Conservation (phyloP, 2,888 invertebrate genomes). For the Emmelina monodactyla region DNA sequence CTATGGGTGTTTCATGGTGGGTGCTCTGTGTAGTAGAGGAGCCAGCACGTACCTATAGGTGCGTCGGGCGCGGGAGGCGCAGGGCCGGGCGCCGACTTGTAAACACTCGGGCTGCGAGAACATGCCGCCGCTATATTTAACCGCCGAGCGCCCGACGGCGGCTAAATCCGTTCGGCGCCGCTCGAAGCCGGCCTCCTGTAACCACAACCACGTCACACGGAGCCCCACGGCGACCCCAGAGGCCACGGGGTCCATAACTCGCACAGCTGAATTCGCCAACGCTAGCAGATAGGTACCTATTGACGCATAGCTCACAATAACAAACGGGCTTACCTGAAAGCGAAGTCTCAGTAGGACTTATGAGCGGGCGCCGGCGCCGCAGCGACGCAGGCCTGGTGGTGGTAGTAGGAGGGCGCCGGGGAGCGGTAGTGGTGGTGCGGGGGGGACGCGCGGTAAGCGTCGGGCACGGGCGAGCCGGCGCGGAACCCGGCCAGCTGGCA, state of each 20-base stretch:
- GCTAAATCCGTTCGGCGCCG: conserved; percentile 61
- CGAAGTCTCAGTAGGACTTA: conserved; percentile 56
- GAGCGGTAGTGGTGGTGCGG: conserved; percentile 58
- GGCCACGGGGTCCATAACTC: conserved; percentile 32
- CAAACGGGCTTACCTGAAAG: conserved; percentile 38
- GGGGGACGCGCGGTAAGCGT: conserved; percentile 48
- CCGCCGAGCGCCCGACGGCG: no score
- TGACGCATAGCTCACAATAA: conserved; percentile 6
- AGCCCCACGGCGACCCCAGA: conserved; percentile 26
- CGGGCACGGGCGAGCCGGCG: conserved; percentile 47
- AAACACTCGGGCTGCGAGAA: conserved; percentile 62
- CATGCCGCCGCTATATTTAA: conserved; percentile 60
- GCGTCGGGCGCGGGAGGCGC: conserved; percentile 51
- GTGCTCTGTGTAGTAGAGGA: not conserved
- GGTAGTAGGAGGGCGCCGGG: conserved; percentile 57
- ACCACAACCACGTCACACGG: conserved; percentile 59
- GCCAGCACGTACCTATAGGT: conserved; percentile 47
- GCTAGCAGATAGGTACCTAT: conserved; percentile 29
- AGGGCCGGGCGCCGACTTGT: conserved; percentile 59
- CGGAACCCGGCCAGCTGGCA: conserved; percentile 61
- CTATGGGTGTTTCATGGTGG: no score
- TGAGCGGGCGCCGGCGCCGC: conserved; percentile 54
- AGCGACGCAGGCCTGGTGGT: conserved; percentile 69
- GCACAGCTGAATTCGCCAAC: conserved; percentile 48
- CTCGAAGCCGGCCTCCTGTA: conserved; percentile 57